A percentile compares a stretch with the other conserved stretches of the same genome.
Evolutionary conservation across 2,888 invertebrate species (phyloP).

Genomic region (Chesias legatella): DNA sequence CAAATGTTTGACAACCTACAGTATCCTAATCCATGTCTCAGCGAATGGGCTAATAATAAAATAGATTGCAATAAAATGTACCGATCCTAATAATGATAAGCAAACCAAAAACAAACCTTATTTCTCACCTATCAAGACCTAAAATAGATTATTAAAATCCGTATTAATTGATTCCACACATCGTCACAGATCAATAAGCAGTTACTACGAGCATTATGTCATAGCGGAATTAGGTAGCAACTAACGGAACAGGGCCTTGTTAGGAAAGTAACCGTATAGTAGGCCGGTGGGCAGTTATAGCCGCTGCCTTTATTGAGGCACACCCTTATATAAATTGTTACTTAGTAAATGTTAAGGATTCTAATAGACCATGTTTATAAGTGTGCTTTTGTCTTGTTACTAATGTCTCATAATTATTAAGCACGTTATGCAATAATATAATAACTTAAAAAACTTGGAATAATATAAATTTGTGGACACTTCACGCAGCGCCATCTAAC

Average conservation of each 20-base stretch:
- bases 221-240: conserved; percentile 20
- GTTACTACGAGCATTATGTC: conserved; percentile 3
- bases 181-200: no score
- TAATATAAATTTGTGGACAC: no score
- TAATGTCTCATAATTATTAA: no score
- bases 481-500: no score
- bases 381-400: no score
- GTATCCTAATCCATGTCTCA: background rate
- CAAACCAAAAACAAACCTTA: conserved; percentile 3
- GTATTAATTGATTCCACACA: conserved; percentile 8
- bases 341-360: no score
- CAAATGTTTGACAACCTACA: no score
- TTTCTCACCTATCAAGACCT: background rate
- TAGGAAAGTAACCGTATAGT: conserved; percentile 21
- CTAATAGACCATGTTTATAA: no score
- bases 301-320: conserved; percentile 1
- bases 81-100: background rate
- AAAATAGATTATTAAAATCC: background rate
- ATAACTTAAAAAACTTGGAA: no score
- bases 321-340: no score
- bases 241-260: conserved; percentile 31
- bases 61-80: conserved; percentile 1
- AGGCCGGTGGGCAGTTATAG: conserved; percentile 4
- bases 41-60: conserved; percentile 6
- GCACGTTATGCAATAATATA: no score